Evolutionary conservation across 2,888 invertebrate genomes (phyloP).

Genomic region (Phyllotreta cruciferae): DNA sequence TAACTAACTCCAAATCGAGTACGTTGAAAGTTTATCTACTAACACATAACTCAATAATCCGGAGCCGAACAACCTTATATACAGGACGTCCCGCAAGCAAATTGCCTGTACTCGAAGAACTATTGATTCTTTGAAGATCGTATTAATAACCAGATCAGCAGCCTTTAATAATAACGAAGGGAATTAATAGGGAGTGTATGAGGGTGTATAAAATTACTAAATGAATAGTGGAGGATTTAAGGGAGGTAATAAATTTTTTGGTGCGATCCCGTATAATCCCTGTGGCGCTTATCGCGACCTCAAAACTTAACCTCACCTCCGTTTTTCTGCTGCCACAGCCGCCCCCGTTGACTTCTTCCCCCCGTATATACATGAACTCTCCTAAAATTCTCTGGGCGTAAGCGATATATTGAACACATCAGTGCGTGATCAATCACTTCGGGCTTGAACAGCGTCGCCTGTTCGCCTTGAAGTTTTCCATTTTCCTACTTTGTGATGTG

Average conservation of each 20-base stretch:
- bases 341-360: slow-evolving; percentile 2
- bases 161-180: no score
- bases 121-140: no score
- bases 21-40: slow-evolving; percentile 13
- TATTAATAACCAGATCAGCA: no score
- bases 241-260: background rate
- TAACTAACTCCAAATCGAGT: slow-evolving; percentile 11
- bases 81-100: background rate
- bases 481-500: background rate
- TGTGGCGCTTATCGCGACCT: background rate
- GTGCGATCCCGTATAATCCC: background rate
- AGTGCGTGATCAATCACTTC: slow-evolving; percentile 19
- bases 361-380: slow-evolving; percentile 8
- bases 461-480: no score
- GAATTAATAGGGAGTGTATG: no score
- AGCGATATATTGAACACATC: slow-evolving; percentile 22
- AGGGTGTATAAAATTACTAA: no score
- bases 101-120: background rate
- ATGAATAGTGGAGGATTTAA: no score
- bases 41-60: slow-evolving; percentile 14
- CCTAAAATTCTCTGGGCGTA: slow-evolving; percentile 16
- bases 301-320: slow-evolving; percentile 5
- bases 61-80: background rate
- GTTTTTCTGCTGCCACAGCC: slow-evolving; percentile 4
- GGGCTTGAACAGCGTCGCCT: background rate